Evolutionary conservation across 2,113 vertebrate genomes (phyloP).

Genomic region (Rutilus rutilus): DNA sequence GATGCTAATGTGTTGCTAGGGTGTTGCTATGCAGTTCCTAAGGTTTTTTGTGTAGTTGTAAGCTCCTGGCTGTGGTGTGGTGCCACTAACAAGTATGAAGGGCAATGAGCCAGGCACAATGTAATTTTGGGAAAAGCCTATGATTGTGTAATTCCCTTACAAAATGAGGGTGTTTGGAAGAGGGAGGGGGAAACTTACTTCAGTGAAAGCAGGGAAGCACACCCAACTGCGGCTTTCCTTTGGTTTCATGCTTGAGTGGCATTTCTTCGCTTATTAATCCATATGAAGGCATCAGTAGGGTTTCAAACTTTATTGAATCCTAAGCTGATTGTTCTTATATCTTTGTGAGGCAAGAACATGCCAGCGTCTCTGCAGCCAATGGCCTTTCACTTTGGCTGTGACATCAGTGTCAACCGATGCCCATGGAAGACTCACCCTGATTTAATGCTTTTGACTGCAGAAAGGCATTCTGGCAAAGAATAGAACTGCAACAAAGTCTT

Average conservation of each 20-base stretch:
- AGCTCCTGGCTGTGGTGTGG: neutral
- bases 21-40: neutral
- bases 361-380: constrained; percentile 81
- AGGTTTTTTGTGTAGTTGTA: neutral
- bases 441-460: neutral
- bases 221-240: neutral
- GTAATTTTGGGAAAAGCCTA: neutral
- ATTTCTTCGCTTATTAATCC: constrained; percentile 66
- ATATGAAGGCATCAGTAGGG: constrained; percentile 69
- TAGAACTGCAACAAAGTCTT: neutral
- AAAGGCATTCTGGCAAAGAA: neutral
- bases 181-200: neutral
- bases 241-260: neutral
- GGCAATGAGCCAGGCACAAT: neutral
- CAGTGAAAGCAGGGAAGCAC: neutral
- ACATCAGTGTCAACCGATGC: constrained; percentile 75
- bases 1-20: neutral
- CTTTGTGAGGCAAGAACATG: constrained; percentile 79
- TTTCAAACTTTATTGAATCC: constrained; percentile 71
- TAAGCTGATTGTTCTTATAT: constrained; percentile 68
- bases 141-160: constrained; percentile 1
- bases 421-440: constrained; percentile 28
- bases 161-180: neutral
- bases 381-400: constrained; percentile 66
- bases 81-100: neutral